Evolutionary conservation across 2,888 invertebrate species (phyloP).

Genomic region (Agriopis leucophaearia): DNA sequence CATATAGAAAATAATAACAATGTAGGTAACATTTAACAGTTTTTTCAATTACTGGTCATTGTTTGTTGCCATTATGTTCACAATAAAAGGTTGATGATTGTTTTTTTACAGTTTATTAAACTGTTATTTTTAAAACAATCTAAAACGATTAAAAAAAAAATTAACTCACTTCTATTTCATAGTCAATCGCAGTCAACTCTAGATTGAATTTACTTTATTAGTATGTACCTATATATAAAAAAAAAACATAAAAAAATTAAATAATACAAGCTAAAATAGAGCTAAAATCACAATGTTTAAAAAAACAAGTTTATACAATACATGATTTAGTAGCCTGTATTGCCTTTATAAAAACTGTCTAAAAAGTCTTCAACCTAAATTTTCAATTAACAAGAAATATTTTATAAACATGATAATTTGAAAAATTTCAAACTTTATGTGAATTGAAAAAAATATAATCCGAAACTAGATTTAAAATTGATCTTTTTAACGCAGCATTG

Average conservation of each 20-base stretch:
- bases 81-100: too few relatives aligned
- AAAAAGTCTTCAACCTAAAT: neutral
- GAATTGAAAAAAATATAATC: neutral
- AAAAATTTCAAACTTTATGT: neutral
- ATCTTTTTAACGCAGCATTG: constrained; percentile 11
- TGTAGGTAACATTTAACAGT: neutral
- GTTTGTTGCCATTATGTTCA: too few relatives aligned
- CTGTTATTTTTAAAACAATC: too few relatives aligned
- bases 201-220: neutral
- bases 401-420: neutral
- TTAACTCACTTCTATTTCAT: neutral
- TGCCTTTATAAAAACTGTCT: neutral
- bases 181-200: neutral
- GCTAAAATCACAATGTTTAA: constrained; percentile 68
- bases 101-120: too few relatives aligned
- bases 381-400: neutral
- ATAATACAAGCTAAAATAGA: constrained; percentile 54
- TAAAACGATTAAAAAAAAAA: neutral
- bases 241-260: neutral
- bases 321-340: neutral
- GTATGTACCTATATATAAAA: neutral
- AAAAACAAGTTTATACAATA: constrained; percentile 26
- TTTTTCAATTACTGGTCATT: too few relatives aligned
- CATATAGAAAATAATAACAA: neutral
- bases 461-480: neutral